These are phyloP conservation scores for Linyphia triangularis DNA, from an alignment of 2,888 invertebrate genomes.

Conservation along the genomic window DNA sequence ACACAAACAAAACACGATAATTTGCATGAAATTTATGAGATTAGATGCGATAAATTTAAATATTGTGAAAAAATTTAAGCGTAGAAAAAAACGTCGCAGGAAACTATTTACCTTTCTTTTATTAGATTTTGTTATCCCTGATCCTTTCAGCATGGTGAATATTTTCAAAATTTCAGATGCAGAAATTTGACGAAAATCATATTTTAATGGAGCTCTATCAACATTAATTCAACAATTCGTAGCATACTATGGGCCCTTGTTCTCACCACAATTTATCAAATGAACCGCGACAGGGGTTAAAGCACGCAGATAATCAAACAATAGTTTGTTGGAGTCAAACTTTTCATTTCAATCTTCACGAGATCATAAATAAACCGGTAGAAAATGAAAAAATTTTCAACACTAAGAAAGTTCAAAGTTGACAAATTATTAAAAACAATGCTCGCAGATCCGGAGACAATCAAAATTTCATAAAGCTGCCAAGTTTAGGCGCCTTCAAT, in stretches of 20 bases:
- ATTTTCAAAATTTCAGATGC: not conserved
- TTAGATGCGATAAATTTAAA: not conserved
- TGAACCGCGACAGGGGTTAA: not conserved
- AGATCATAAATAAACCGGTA: not conserved
- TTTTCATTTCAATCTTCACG: not conserved
- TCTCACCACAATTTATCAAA: not conserved
- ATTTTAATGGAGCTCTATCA: not conserved
- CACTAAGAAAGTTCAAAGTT: not conserved
- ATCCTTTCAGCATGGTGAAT: not conserved
- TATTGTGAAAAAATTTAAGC: not conserved
- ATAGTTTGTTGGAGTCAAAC: not conserved
- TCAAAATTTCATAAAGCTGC: slow-evolving; percentile 41
- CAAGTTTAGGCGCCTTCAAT: slow-evolving; percentile 46
- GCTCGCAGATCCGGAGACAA: slow-evolving; percentile 10
- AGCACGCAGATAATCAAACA: not conserved
- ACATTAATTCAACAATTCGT: not conserved
- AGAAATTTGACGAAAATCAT: not conserved
- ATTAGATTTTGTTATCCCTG: slow-evolving; percentile 8
- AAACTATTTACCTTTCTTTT: slow-evolving; percentile 28
- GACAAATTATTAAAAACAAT: slow-evolving; percentile 9
- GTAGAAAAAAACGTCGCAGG: not conserved
- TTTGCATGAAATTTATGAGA: not conserved
- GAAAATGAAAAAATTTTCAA: not conserved
- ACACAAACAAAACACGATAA: not conserved
- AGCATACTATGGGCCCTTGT: not conserved